Base-by-base conservation (phyloP, 2,797 vertebrate species). In the Borostomias antarcticus region DNA sequence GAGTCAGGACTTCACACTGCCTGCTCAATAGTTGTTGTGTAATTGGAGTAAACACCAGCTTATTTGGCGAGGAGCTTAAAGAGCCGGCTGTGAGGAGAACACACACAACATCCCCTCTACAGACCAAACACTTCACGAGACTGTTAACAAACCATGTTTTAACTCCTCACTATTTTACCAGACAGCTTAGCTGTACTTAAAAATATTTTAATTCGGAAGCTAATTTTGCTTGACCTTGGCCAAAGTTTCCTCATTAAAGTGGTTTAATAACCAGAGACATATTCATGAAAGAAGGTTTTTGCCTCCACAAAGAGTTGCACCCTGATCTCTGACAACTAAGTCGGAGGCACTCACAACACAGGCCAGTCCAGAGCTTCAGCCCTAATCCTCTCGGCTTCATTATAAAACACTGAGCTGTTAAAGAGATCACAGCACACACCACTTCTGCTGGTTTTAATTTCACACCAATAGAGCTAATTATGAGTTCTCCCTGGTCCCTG, bases 381-480 rank as follows among this genome's bases (percentile, higher is more conserved):
- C 82, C 86, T 91, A 92, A 92, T 92, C 91, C 90, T 86, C 86
- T 88, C 72, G 84, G 86, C 84, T 90, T 91, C 88, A 91, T 91
- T 90, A 90, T 88, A 84, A 88, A 82, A 85, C 79, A 82, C 80
- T 83, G 84, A 91, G 89, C 86, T 86, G 88, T 89, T 89, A 89
- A 85, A 82, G 82, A 91, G 91, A 92, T 93, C 90, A 91, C 84
- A 89, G 87, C 70, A 74, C 82, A 82, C 81, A 89, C 85, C 85
- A 90, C 87, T 90, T 89, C 80, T 84, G 86, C 85, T 84, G 80
- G 76, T 86, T 89, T 91, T 89, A 85, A 90, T 90, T 92, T 92
- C 89, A 92, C 89, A 90, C 87, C 89, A 91, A 90, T 88, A 90
- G 88, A 90, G 82, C 88, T 91, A 90, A 92, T 92, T 92, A 92